Conservation (phyloP, 2,797 vertebrate genomes). For the Sebastes nivosus region DNA sequence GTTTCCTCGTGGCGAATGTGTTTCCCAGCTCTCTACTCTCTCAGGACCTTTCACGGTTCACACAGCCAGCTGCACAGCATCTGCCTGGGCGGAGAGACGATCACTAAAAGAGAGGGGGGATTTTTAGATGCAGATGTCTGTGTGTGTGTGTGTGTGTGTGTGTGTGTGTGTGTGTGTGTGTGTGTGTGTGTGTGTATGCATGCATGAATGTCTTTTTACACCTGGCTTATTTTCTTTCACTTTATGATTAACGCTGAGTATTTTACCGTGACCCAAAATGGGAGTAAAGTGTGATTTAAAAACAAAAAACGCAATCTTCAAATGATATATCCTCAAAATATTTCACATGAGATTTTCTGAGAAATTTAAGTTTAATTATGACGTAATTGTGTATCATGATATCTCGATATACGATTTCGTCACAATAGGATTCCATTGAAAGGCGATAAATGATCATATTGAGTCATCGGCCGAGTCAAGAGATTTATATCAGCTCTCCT, state of each 20-base stretch:
- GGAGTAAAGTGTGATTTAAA: neutral
- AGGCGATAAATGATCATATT: neutral
- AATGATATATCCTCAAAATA: neutral
- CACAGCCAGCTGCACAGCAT: conserved; percentile 57
- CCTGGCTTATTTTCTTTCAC: conserved; percentile 1
- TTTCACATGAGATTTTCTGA: neutral
- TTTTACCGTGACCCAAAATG: conserved; percentile 1
- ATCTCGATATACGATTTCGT: too few species aligned
- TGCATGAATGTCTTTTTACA: neutral
- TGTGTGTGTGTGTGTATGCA: neutral
- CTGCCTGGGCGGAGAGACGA: conserved; percentile 34
- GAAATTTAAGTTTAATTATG: neutral
- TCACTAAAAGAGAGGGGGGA: conserved; percentile 6
- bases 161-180: too few species aligned
- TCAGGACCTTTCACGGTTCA: conserved; percentile 44
- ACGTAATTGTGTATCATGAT: too few species aligned
- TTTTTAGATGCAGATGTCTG: neutral
- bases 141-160: neutral
- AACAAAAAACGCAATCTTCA: neutral
- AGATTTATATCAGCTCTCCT: neutral
- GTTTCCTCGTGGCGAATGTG: conserved; percentile 41
- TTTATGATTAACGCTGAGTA: neutral
- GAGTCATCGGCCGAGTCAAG: neutral
- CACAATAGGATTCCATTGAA: too few species aligned
- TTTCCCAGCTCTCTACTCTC: conserved; percentile 44